Base-by-base conservation (phyloP, 2,888 invertebrate species). In the Patella caerulea region DNA sequence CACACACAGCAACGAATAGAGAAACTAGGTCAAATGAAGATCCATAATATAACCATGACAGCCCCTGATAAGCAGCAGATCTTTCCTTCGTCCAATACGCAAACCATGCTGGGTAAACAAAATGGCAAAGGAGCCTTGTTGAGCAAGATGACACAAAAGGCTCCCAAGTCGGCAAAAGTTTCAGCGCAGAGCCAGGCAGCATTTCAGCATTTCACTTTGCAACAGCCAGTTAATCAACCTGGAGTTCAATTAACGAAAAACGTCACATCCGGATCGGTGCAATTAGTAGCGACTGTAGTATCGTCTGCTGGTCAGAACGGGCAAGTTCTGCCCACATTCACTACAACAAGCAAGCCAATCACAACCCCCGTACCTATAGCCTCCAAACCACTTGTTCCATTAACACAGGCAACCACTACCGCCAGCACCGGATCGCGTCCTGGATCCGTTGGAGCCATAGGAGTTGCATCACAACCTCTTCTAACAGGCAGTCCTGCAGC, bases 31-130 rank as follows among this genome's bases (percentile, higher is more conserved):
- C 86, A 83, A n/a, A 85, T 87, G 83, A 88, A 88, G 78, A 88
- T 91, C 74, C 90, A 91, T 81, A 90, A 90, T 76, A 89, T 90
- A 78, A 89, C 89, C 73, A 90, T 91, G 87, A 29, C 72, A 24
- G n/a, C 72, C 19, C 72, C 72, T 71, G 72, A 34, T 29, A 85
- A 88, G 29, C 88, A 90, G 75, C 87, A 88, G 78, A 86, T 90
- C 45, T 82, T 90, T 65, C 83, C 90, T 81, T 88, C 89, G 72
- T 87, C 90, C 74, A 88, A 89, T 82, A 88, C 86, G 55, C 88
- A 90, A 83, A 88, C 87, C 17, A 85, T 86, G 3, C 82, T 90
- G 12, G 88, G 86, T 3, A 81, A 82, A 59, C 84, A 85, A 74
- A 89, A 87, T 78, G 85, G 85, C 15, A 83, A 85, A 72, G 89